Evolutionary conservation across 2,113 vertebrate species (phyloP).

Genomic region (Psophia crepitans): DNA sequence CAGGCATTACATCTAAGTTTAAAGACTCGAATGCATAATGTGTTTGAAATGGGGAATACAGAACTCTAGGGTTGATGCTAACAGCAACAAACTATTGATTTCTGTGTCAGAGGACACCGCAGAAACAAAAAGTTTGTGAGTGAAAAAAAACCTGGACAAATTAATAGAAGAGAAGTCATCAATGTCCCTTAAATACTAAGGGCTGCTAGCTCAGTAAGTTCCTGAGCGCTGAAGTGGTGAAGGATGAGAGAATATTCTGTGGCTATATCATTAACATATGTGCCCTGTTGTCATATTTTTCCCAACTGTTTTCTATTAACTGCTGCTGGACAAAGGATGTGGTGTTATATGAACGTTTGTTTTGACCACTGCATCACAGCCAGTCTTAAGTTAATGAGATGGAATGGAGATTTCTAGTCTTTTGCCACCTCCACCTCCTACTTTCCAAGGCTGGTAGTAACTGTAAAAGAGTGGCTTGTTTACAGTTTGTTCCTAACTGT

Average conservation of each 20-base stretch:
- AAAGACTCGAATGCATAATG: not conserved
- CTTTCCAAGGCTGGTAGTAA: not conserved
- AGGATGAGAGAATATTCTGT: not conserved
- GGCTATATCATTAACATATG: not conserved
- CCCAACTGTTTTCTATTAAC: not conserved
- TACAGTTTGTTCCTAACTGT: not conserved
- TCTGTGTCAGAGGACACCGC: not conserved
- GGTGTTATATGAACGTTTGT: not conserved
- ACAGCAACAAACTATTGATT: not conserved
- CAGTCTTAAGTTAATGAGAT: not conserved
- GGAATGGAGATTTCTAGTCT: not conserved
- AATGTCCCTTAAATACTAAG: not conserved
- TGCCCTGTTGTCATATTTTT: not conserved
- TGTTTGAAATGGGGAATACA: not conserved
- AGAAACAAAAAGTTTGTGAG: not conserved
- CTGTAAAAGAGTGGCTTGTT: not conserved
- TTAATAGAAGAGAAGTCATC: not conserved
- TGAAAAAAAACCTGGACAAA: not conserved
- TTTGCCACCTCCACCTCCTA: not conserved
- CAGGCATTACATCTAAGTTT: not conserved
- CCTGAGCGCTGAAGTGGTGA: not conserved
- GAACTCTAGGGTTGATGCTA: not conserved
- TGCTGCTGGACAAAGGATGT: not conserved
- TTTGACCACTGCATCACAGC: not conserved
- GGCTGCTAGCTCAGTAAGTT: not conserved